These are phyloP conservation scores for Eupithecia abbreviata DNA, from an alignment of 2,888 invertebrate species.

Conservation along the genomic window DNA sequence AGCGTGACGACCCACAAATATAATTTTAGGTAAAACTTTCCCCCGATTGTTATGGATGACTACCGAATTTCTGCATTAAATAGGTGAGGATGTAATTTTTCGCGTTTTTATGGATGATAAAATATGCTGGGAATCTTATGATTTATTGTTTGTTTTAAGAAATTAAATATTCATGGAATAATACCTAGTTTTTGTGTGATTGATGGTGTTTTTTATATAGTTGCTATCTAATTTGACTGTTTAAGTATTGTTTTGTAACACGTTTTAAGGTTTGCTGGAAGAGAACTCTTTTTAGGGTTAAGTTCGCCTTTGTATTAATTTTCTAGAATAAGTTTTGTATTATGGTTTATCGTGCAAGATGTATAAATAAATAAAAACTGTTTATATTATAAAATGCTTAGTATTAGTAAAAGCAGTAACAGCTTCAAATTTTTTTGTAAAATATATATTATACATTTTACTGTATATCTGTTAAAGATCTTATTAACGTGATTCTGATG, in stretches of 20 bases:
- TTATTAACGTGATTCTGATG: background rate
- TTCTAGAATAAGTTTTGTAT: no score
- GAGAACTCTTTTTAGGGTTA: no score
- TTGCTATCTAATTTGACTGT: background rate
- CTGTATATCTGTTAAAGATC: background rate
- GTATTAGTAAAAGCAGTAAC: no score
- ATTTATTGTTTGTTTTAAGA: conserved; percentile 36
- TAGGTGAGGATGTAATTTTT: conserved; percentile 54
- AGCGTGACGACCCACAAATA: conserved; percentile 85
- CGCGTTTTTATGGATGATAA: conserved; percentile 50
- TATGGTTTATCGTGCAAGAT: no score
- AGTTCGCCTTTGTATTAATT: no score
- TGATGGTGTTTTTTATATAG: conserved; percentile 2
- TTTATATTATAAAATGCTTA: no score
- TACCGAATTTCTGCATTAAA: conserved; percentile 71
- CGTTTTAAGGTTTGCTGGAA: no score
- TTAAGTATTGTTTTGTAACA: background rate
- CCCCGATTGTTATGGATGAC: conserved; percentile 71
- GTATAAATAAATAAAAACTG: no score
- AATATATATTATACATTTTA: background rate
- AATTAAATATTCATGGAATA: conserved; percentile 20
- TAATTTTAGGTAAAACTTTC: conserved; percentile 83
- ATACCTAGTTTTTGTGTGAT: conserved; percentile 1
- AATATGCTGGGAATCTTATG: conserved; percentile 37
- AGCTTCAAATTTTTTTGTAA: no score